phyloP scores from a whole-genome alignment of 2,113 vertebrate species.

The Dromaius novaehollandiae region DNA sequence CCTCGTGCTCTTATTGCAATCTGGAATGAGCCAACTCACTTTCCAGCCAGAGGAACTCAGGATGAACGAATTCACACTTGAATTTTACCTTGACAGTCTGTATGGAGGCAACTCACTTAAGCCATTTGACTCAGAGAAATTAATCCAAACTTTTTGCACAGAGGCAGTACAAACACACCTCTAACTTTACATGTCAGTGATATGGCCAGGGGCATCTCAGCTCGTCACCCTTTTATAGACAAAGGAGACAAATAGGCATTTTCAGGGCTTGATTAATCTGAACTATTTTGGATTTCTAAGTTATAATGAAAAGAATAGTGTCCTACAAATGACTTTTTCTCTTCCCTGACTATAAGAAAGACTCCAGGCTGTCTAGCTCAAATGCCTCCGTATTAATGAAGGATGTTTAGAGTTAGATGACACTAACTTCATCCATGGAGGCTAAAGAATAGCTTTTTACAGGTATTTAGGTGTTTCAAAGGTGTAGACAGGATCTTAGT shows the following conservation, averaged over 20 bases:
- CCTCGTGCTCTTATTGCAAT: neutral
- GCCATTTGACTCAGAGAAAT: neutral
- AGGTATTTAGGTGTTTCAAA: neutral
- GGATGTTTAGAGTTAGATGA: neutral
- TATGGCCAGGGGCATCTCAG: neutral
- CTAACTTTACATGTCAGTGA: neutral
- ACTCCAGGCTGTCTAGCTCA: neutral
- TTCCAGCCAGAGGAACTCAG: neutral
- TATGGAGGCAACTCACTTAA: neutral
- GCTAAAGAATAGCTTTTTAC: neutral
- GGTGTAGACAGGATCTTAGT: neutral
- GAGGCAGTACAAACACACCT: neutral
- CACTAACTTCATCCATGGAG: neutral
- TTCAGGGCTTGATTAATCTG: neutral
- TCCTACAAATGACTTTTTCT: neutral
- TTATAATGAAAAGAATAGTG: neutral
- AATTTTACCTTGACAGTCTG: neutral
- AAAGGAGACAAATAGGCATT: neutral
- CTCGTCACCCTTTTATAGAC: neutral
- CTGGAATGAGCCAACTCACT: neutral
- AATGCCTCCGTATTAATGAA: neutral
- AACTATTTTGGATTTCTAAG: neutral
- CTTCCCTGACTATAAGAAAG: conserved; percentile 12
- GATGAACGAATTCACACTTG: neutral
- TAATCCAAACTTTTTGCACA: neutral